A percentile compares a stretch with the other conserved stretches of the same genome.
phyloP scores from a whole-genome alignment of 2,113 vertebrate genomes.

The Lophius piscatorius region DNA sequence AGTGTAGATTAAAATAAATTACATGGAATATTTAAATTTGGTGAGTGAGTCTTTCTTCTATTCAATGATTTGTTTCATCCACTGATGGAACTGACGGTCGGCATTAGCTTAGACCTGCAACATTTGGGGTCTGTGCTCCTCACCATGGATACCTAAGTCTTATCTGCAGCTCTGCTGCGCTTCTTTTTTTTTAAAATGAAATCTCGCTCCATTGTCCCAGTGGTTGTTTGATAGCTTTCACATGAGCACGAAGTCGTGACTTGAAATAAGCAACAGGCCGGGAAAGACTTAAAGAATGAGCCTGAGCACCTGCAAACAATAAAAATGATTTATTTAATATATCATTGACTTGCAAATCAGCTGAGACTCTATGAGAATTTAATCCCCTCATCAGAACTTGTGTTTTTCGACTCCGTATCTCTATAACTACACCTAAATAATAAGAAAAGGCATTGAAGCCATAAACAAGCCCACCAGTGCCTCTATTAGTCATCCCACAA shows the following conservation, averaged over 20 bases:
- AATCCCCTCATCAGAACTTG: background rate
- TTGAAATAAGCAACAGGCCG: no score
- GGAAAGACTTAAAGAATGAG: background rate
- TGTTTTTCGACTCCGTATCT: background rate
- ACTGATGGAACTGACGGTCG: slow-evolving; percentile 38
- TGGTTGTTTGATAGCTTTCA: slow-evolving; percentile 1
- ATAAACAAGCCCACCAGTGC: no score
- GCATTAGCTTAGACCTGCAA: no score
- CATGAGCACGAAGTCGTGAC: background rate
- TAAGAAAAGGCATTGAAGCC: background rate
- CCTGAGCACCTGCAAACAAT: background rate
- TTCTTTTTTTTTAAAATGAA: slow-evolving; percentile 49
- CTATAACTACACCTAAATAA: background rate
- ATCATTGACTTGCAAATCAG: background rate
- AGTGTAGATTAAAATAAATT: slow-evolving; percentile 3
- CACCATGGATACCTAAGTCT: slow-evolving; percentile 59
- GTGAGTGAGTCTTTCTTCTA: slow-evolving; percentile 56
- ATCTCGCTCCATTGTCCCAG: slow-evolving; percentile 32
- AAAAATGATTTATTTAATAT: no score
- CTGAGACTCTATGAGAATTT: no score
- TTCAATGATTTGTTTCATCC: slow-evolving; percentile 59
- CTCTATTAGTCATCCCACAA: no score
- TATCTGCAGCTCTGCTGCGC: slow-evolving; percentile 39
- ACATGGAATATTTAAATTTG: slow-evolving; percentile 43
- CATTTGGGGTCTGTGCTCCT: slow-evolving; percentile 35